Base-by-base conservation (phyloP, 2,113 vertebrate genomes). In the Hippocampus abdominalis region DNA sequence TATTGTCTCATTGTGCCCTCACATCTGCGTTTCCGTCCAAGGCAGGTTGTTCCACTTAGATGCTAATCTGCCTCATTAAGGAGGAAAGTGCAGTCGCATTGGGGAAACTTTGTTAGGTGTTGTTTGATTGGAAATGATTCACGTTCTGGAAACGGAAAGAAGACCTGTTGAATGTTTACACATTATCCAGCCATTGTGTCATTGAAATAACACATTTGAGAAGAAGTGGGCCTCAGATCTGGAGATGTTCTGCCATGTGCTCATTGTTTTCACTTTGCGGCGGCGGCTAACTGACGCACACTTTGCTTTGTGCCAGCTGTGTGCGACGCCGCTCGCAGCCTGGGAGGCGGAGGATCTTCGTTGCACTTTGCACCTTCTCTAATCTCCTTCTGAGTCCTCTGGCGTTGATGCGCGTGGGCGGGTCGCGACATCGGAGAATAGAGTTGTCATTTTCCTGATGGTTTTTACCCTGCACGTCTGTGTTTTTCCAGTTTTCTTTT, bases 1-100 rank as follows among this genome's bases (percentile, higher is more conserved):
- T 89, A 89, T 87, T 86, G 76, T 87, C 82, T 89, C 87, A 83
- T 87, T 86, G 78, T 72, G 78, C 68, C 65, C 74, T 69, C 77
- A 73, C 79, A 65, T 85, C 86, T 85, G 77, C 66, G 79, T 85
- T 89, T 87, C 88, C 84, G 74, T 64, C 69, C 53, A 75, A 77
- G 74, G 73, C 74, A 71, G 68, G 64, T 77, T 77, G 68, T 84
- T 85, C 81, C 81, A 60, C 74, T 83, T 76, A 66, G 57, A 75
- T 70, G 70, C 48, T 72, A 71, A 84, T 77, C 66, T 59, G 29
- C 57, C 60, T 65, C 40, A 59, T 74, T 77, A 71, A 73, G 18
- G 20, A 57, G 7, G 75, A 27, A 1, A 61, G 59, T 49, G 49
- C 1, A 16, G 29, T 60, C 23, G 20, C 18, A 62, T 64, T 49